These are phyloP conservation scores for Psilanteris sp. DNA, from an alignment of 1,140 invertebrate genomes.

Conservation along the genomic window DNA sequence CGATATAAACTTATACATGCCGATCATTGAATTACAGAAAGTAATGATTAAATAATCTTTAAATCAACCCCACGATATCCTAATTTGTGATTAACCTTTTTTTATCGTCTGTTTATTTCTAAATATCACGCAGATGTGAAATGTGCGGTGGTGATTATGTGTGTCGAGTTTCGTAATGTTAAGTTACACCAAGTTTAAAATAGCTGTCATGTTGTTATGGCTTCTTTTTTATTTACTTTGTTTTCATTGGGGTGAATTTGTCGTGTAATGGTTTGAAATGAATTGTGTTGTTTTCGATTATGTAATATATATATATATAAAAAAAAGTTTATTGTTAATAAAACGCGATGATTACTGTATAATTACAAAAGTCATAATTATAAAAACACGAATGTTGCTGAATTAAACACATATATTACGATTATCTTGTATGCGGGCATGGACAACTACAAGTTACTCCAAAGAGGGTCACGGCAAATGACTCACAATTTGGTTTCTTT, in stretches of 20 bases:
- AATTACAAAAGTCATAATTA: too few species aligned
- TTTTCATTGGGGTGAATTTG: slow-evolving; percentile 2
- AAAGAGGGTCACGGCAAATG: slow-evolving; percentile 64
- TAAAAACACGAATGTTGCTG: too few species aligned
- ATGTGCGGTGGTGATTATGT: slow-evolving; percentile 1
- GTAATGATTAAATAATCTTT: too few species aligned
- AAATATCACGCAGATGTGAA: slow-evolving; percentile 16
- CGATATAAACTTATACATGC: too few species aligned
- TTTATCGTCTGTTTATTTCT: neutral
- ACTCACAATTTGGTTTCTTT: slow-evolving; percentile 31
- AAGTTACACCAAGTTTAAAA: slow-evolving; percentile 22
- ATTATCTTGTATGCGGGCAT: slow-evolving; percentile 59
- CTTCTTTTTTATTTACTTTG: slow-evolving; percentile 31
- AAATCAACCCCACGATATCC: too few species aligned
- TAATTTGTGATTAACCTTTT: too few species aligned
- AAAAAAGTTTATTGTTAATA: too few species aligned
- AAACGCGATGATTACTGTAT: too few species aligned
- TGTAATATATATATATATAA: too few species aligned
- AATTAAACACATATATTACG: too few species aligned
- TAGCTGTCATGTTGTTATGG: slow-evolving; percentile 28
- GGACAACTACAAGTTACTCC: slow-evolving; percentile 68
- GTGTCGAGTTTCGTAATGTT: slow-evolving; percentile 15
- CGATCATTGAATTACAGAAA: too few species aligned
- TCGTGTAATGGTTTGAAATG: neutral
- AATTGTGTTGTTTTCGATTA: slow-evolving; percentile 4